These are phyloP conservation scores for Calidris pugnax DNA, from an alignment of 2,113 vertebrate species.

Conservation along the genomic window DNA sequence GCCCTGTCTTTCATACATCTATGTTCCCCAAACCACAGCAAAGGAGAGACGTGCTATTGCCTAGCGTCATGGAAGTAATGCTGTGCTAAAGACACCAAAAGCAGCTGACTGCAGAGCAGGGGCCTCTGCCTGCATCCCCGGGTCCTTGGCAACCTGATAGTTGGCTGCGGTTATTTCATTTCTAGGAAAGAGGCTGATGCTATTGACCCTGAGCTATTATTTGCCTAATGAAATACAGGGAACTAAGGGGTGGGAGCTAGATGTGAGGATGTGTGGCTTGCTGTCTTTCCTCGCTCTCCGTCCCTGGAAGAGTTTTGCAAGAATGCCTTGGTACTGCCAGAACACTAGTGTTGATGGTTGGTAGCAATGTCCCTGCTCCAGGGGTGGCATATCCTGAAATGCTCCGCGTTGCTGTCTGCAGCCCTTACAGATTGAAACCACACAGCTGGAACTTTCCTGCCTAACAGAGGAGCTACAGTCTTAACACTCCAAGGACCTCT, in stretches of 20 bases:
- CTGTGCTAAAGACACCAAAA: not conserved
- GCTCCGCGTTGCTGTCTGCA: not conserved
- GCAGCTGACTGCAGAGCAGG: not conserved
- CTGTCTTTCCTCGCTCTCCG: not conserved
- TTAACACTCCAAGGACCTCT: not conserved
- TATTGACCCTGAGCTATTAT: slow-evolving; percentile 39
- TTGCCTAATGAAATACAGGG: slow-evolving; percentile 48
- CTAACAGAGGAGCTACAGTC: rapidly evolving
- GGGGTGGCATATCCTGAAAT: not conserved
- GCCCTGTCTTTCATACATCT: not conserved
- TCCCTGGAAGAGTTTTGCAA: not conserved
- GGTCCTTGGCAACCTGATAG: not conserved
- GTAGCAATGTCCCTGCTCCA: not conserved
- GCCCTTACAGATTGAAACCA: not conserved
- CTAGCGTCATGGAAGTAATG: not conserved
- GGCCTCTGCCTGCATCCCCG: not conserved
- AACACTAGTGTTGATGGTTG: not conserved
- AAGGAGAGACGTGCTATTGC: not conserved
- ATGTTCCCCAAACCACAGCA: not conserved
- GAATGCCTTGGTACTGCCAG: not conserved
- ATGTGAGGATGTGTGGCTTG: not conserved
- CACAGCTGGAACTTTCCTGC: not conserved
- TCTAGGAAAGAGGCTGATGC: slow-evolving; percentile 47
- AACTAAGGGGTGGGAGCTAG: not conserved
- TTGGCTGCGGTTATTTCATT: slow-evolving; percentile 5